phyloP scores from a whole-genome alignment of 1,140 invertebrate species.

The Dreissena rostriformis region DNA sequence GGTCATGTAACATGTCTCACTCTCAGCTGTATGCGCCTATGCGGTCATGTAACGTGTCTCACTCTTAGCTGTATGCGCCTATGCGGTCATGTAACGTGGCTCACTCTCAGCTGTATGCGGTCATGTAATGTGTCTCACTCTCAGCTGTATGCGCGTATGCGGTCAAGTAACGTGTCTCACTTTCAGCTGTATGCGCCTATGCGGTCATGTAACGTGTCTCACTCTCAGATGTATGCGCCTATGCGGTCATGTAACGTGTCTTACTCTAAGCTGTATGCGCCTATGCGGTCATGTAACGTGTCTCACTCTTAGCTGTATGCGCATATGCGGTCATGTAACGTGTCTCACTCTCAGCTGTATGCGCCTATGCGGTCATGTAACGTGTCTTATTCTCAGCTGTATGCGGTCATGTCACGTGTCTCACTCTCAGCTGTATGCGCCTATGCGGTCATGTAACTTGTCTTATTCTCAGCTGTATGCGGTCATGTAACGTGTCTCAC shows the following conservation, averaged over 20 bases:
- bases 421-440: too few relatives aligned
- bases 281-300: too few relatives aligned
- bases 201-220: slow-evolving; percentile 43
- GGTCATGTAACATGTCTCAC: neutral
- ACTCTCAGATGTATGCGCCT: slow-evolving; percentile 36
- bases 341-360: neutral
- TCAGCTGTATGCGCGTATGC: too few relatives aligned
- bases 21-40: too few relatives aligned
- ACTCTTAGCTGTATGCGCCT: neutral
- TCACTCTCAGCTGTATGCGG: too few relatives aligned
- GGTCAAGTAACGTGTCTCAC: slow-evolving; percentile 12
- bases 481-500: neutral
- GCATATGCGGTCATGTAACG: neutral
- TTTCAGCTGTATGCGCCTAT: slow-evolving; percentile 43
- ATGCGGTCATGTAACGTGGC: too few relatives aligned
- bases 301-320: too few relatives aligned
- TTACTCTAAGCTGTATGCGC: too few relatives aligned
- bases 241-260: slow-evolving; percentile 18
- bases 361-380: neutral
- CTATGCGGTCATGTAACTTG: too few relatives aligned
- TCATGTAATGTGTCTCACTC: too few relatives aligned
- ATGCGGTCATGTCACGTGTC: neutral
- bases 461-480: too few relatives aligned
- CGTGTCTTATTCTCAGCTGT: neutral
- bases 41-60: too few relatives aligned